These are phyloP conservation scores for Diachasma alloeum DNA, from an alignment of 1,140 invertebrate species.

Conservation along the genomic window DNA sequence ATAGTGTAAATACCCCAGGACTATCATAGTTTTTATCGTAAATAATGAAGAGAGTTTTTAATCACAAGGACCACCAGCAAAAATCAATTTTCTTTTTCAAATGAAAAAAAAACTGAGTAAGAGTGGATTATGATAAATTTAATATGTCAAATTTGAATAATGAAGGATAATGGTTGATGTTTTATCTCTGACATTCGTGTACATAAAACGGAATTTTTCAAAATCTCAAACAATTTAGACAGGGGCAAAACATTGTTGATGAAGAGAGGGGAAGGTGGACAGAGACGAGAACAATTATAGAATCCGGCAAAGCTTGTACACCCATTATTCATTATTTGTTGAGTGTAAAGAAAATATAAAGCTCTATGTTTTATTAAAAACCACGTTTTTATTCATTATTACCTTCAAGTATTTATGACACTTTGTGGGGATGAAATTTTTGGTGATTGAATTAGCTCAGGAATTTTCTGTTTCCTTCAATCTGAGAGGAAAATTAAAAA, in stretches of 20 bases:
- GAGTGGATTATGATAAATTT: conserved; percentile 49
- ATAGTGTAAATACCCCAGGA: conserved; percentile 43
- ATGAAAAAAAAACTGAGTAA: neutral
- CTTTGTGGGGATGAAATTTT: neutral
- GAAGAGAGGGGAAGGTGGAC: neutral
- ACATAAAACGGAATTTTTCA: conserved; percentile 52
- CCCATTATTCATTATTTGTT: conserved; percentile 55
- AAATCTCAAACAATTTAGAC: conserved; percentile 24
- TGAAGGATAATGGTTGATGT: conserved; percentile 51
- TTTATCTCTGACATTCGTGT: conserved; percentile 47
- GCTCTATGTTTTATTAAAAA: conserved; percentile 59
- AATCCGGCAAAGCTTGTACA: conserved; percentile 53
- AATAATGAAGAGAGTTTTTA: conserved; percentile 44
- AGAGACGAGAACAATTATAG: conserved; percentile 37
- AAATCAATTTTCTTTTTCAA: conserved; percentile 35
- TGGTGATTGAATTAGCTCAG: conserved; percentile 44
- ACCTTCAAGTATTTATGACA: neutral
- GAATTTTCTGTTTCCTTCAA: conserved; percentile 79
- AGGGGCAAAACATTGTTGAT: conserved; percentile 38
- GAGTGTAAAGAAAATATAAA: conserved; percentile 55
- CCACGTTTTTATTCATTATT: conserved; percentile 8
- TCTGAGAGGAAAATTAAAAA: conserved; percentile 64
- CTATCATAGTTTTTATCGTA: conserved; percentile 44
- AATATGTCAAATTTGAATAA: conserved; percentile 21
- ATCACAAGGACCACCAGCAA: conserved; percentile 48